Evolutionary conservation across 2,113 vertebrate genomes (phyloP), one percentile per base, ranked within the genome.

Genomic region (Mobula hypostoma): DNA sequence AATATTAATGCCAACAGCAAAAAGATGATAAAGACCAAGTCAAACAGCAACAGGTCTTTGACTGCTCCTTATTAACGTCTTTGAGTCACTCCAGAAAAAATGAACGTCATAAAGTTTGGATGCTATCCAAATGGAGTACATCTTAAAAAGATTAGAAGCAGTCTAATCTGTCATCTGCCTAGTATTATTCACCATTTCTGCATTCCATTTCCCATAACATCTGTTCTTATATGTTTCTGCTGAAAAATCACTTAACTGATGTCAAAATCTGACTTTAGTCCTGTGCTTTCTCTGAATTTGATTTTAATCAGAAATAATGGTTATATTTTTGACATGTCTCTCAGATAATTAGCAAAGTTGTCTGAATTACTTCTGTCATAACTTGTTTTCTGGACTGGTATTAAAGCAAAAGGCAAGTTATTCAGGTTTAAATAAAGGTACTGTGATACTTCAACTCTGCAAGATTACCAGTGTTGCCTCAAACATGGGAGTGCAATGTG

Each of bases 1-100:
- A 14, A 85, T 61, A 61, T 17, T n/a, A 90, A 66, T 63, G n/a
- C 85, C n/a, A 32, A 15, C 61, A 66, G 61, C 5, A 90, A 32
- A 72, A 21, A 19, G 11, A 27, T 70, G 68, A 19, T 68, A 74
- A 93, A 19, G 40, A 36, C 68, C 68, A 90, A 74, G 7, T 2
- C 68, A 74, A 93, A 93, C 36, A 27, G 21, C 68, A 48, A 4
- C 7, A 27, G 32, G 8, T 15, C 29, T 32, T 88, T 48, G 21
- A 72, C 66, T 92, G 90, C 15, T 92, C 19, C 90, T 92, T 70
- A 24, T 36, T 4, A 36, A 93, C 48, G 63, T 93, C 90, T 36
- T 48, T 93, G 66, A 93, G 21, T 32, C 90, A 93, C 8, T 74
- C 90, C 12, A 48, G 68, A 93, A 68, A 91, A 93, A 93, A 93